phyloP scores from a whole-genome alignment of 2,113 vertebrate genomes.

The Heterochromis multidens region DNA sequence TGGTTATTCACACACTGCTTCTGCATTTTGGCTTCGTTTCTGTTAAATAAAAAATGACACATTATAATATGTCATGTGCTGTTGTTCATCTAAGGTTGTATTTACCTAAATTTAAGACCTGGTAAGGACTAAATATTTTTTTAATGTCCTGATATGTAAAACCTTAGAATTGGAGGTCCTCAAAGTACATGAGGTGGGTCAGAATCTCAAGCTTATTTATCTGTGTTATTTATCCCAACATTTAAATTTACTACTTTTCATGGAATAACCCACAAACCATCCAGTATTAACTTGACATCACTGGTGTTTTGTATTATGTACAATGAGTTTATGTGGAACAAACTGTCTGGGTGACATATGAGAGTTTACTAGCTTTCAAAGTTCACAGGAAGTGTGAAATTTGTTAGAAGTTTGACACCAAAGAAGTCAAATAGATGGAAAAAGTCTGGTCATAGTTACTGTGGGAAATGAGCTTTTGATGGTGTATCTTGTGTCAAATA shows the following conservation, averaged over 20 bases:
- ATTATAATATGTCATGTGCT: no score
- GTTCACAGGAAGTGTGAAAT: constrained; percentile 25
- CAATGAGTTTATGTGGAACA: neutral
- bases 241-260: neutral
- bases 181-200: neutral
- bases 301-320: neutral
- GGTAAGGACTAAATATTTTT: no score
- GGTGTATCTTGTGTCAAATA: neutral
- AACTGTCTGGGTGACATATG: neutral
- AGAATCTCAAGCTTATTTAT: neutral
- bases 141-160: no score
- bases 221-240: neutral
- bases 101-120: no score
- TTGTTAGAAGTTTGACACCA: neutral
- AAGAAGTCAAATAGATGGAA: neutral
- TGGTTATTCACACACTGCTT: no score
- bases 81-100: no score
- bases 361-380: neutral
- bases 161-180: neutral
- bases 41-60: no score
- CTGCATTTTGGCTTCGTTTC: neutral
- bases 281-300: neutral
- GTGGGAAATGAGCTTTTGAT: constrained; percentile 26
- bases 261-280: neutral
- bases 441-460: neutral